Evolutionary conservation across 1,140 invertebrate species (phyloP).

Genomic region (Neodiprion pinetum): DNA sequence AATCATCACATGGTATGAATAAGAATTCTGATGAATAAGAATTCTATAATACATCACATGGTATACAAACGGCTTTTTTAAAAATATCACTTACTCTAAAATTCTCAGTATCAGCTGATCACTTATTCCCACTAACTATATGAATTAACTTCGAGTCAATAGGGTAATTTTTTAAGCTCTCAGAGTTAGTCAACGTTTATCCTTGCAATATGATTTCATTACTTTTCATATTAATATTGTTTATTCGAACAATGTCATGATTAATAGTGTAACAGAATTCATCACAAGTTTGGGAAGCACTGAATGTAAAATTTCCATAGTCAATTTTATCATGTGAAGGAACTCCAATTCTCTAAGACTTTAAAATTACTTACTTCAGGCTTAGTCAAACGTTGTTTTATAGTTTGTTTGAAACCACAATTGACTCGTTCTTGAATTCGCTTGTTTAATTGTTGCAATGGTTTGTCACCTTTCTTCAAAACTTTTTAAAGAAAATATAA

Average conservation of each 20-base stretch:
- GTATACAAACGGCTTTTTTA: slow-evolving; percentile 23
- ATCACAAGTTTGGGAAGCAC: neutral
- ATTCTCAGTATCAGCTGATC: slow-evolving; percentile 9
- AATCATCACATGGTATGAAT: neutral
- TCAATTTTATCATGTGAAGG: slow-evolving; percentile 6
- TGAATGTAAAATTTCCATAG: slow-evolving; percentile 13
- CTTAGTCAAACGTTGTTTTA: neutral
- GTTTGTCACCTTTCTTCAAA: slow-evolving; percentile 27
- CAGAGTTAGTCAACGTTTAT: slow-evolving; percentile 15
- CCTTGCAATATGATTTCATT: slow-evolving; percentile 1
- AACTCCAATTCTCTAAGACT: neutral
- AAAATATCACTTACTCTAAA: slow-evolving; percentile 15
- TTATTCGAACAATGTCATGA: neutral
- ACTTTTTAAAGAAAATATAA: slow-evolving; percentile 23
- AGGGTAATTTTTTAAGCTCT: slow-evolving; percentile 17
- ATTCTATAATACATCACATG: neutral
- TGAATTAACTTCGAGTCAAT: slow-evolving; percentile 11
- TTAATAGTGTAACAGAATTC: slow-evolving; percentile 14
- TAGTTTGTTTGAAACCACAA: neutral
- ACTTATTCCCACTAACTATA: slow-evolving; percentile 19
- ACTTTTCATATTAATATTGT: slow-evolving; percentile 16
- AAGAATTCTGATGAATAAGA: no score
- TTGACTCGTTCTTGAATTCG: slow-evolving; percentile 13
- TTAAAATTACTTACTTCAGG: slow-evolving; percentile 13
- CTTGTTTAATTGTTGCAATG: slow-evolving; percentile 23